Evolutionary conservation across 2,797 vertebrate species (phyloP).

Genomic region (Rhynchonycteris naso): DNA sequence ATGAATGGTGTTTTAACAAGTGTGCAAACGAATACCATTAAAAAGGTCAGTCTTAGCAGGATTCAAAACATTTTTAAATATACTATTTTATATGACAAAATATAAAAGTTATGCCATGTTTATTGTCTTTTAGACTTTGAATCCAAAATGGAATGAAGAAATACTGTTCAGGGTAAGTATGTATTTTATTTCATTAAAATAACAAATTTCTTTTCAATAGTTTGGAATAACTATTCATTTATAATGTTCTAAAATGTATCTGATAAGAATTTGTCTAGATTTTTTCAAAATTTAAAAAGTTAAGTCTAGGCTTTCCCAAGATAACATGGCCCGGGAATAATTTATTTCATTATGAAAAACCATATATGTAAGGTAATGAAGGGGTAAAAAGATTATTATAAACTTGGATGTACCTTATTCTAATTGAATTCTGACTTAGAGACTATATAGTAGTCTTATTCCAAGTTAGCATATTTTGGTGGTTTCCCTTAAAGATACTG

Average conservation of each 20-base stretch:
- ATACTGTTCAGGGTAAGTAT: slow-evolving; percentile 95
- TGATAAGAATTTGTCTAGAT: slow-evolving; percentile 15
- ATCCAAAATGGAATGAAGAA: slow-evolving; percentile 98
- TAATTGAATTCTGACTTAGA: background rate
- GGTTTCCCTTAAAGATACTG: background rate
- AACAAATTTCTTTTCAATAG: background rate
- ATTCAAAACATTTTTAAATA: background rate
- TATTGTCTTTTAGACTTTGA: slow-evolving; percentile 89
- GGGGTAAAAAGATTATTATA: background rate
- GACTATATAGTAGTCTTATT: background rate
- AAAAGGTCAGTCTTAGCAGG: slow-evolving; percentile 88
- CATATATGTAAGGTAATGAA: background rate
- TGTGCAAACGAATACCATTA: slow-evolving; percentile 96
- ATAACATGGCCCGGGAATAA: background rate
- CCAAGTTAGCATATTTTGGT: background rate
- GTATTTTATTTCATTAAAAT: slow-evolving; percentile 55
- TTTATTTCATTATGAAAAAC: slow-evolving; percentile 16
- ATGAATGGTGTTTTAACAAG: slow-evolving; percentile 91
- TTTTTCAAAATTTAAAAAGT: slow-evolving; percentile 1
- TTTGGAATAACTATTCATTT: slow-evolving; percentile 39
- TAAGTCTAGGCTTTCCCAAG: background rate
- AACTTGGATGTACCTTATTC: slow-evolving; percentile 6
- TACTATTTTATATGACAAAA: slow-evolving; percentile 24
- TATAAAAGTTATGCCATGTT: slow-evolving; percentile 44
- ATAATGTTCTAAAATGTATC: slow-evolving; percentile 23